Evolutionary conservation across 1,140 invertebrate species (phyloP), one percentile per base, ranked within the genome.

Genomic region (Camponotus floridanus): DNA sequence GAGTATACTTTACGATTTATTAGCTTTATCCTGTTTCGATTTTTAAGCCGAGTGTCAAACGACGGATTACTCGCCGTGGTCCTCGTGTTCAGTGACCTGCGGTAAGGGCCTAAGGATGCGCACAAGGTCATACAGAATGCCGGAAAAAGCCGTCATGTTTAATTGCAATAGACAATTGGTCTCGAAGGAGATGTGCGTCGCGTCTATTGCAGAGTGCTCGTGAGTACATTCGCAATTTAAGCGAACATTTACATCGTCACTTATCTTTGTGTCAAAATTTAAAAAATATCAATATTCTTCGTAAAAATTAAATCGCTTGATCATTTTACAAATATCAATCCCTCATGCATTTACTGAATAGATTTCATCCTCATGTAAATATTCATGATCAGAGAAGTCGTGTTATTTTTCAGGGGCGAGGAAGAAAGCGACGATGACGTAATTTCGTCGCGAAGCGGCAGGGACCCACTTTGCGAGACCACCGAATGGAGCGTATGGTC

Each of bases 51-150:
- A 98, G 93, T 98, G 98, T 93, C 96, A 95, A 6, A 97, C 98
- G 8, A 96, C 96, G 2, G 96, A 97, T 39, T 98, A 97, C 95
- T 96, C 96, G 1, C 92, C 96, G 18, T 99, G 98, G 98, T 97
- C 96, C 26, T 94, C 96, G 1, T 99, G 98, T 94, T 98, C 98
- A 1, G 98, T 98, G 59, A 96, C 96, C 18, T 99, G 98, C 94
- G 98, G 98, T 18, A 98, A 98, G 95, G 98, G 98, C 3, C 95
- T 98, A 62, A 96, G 97, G 88, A 98, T 98, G 97, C 96, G 98
- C 86, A 96, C 95, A 33, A 95, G 98, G 76, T 95, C 96, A 84
- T 99, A 98, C 94, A 91, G 96, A 61, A 96, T 97, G 95, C 97
- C 97, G 57, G 96, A 97, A 91, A 97, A 97, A 92, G 98, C 98